These are phyloP conservation scores for Nyctibius grandis DNA, from an alignment of 2,797 vertebrate species.

Conservation along the genomic window DNA sequence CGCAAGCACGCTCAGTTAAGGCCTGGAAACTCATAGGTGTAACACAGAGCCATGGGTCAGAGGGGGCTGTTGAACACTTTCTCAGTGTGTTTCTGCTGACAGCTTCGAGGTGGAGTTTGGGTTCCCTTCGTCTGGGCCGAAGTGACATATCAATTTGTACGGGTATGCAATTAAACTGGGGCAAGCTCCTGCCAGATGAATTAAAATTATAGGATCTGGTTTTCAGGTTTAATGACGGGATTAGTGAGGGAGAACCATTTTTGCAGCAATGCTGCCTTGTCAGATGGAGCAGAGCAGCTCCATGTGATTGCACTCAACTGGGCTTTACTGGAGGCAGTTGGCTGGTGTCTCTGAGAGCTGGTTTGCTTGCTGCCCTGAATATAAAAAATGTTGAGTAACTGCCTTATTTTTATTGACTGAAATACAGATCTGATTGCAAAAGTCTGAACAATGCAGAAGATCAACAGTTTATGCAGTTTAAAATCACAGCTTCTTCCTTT, in stretches of 20 bases:
- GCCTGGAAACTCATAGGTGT: neutral
- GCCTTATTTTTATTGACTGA: constrained; percentile 9
- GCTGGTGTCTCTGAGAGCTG: neutral
- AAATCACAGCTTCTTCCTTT: constrained; percentile 25
- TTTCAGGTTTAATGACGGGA: neutral
- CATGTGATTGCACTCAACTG: neutral
- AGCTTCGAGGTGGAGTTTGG: neutral
- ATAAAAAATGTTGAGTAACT: neutral
- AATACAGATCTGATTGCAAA: neutral
- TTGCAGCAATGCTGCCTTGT: neutral
- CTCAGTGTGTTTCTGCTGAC: neutral
- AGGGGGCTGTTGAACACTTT: neutral
- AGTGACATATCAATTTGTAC: accelerated
- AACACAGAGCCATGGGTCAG: neutral
- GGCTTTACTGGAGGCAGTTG: neutral
- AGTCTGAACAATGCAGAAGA: neutral
- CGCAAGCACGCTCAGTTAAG: neutral
- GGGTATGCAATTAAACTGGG: neutral
- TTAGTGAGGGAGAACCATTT: neutral
- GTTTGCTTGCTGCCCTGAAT: neutral
- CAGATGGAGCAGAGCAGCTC: neutral
- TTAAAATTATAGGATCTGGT: neutral
- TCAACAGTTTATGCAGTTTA: neutral
- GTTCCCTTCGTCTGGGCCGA: neutral
- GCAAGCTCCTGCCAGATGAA: neutral